A percentile compares a stretch with the other conserved stretches of the same genome.
Evolutionary conservation across 1,140 invertebrate genomes (phyloP).

Genomic region (Pissodes strobi): DNA sequence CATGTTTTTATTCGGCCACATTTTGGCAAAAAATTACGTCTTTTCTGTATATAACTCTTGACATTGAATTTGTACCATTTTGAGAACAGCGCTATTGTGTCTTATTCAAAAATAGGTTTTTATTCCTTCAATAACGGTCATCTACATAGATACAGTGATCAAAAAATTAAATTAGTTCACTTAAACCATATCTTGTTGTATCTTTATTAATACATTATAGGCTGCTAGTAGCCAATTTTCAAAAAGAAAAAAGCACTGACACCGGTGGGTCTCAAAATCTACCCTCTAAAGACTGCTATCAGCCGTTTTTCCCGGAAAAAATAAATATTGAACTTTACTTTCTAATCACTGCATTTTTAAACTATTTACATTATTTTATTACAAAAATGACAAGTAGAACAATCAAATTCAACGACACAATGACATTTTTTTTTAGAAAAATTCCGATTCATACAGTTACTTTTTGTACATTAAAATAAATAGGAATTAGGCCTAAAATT

Average conservation of each 20-base stretch:
- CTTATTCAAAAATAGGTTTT: constrained; percentile 32
- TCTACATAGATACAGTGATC: constrained; percentile 16
- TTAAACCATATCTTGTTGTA: too few relatives aligned
- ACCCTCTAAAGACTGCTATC: too few relatives aligned
- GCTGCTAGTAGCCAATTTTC: too few relatives aligned
- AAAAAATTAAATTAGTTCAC: too few relatives aligned
- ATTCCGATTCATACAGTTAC: neutral
- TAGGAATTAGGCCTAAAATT: constrained; percentile 2
- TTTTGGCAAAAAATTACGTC: constrained; percentile 10
- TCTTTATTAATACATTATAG: too few relatives aligned
- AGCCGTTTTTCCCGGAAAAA: too few relatives aligned
- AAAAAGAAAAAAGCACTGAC: too few relatives aligned
- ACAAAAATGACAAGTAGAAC: constrained; percentile 33
- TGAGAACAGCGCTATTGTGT: constrained; percentile 33
- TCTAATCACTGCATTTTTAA: neutral
- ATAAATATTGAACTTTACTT: too few relatives aligned
- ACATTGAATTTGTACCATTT: constrained; percentile 39
- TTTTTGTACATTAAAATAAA: neutral
- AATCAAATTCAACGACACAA: constrained; percentile 35
- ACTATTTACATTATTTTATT: constrained; percentile 22
- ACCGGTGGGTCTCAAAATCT: too few relatives aligned
- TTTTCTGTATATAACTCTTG: constrained; percentile 22
- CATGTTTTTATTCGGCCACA: neutral
- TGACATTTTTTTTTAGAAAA: constrained; percentile 10
- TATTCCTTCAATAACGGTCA: constrained; percentile 20